phyloP scores from a whole-genome alignment of 2,113 vertebrate species.

The Chaetodon trifascialis region DNA sequence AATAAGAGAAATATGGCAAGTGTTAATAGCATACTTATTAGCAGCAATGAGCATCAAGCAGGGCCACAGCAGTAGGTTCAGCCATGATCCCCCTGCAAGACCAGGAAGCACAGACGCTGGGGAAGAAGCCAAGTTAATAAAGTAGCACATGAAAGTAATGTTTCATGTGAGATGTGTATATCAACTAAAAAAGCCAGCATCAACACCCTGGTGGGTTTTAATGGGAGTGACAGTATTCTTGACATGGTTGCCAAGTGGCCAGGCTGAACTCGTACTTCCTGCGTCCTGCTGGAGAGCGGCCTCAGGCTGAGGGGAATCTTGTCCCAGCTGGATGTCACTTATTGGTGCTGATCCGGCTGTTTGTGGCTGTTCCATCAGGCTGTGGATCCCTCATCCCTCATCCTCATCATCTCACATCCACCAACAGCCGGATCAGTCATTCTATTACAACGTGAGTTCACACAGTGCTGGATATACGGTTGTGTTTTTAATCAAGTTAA shows the following conservation, averaged over 20 bases:
- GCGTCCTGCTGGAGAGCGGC: conserved; percentile 28
- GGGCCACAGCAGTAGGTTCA: too few species aligned
- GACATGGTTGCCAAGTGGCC: conserved; percentile 7
- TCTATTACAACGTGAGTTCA: neutral
- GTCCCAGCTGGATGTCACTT: conserved; percentile 40
- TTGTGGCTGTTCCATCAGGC: conserved; percentile 16
- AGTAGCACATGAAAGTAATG: neutral
- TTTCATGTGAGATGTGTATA: conserved; percentile 18
- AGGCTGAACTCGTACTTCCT: conserved; percentile 2
- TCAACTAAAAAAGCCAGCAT: conserved; percentile 2
- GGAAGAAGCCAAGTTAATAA: too few species aligned
- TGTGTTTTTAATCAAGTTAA: neutral
- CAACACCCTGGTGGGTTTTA: conserved; percentile 26
- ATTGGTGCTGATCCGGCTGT: too few species aligned
- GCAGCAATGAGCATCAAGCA: too few species aligned
- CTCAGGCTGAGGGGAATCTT: conserved; percentile 43
- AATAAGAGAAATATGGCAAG: too few species aligned
- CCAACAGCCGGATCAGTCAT: conserved; percentile 6
- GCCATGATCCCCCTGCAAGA: too few species aligned
- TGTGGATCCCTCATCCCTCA: conserved; percentile 1
- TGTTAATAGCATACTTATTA: too few species aligned
- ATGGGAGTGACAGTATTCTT: neutral
- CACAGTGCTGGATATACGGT: neutral
- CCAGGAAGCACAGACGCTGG: too few species aligned
- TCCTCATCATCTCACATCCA: conserved; percentile 2